phyloP scores from a whole-genome alignment of 1,140 invertebrate genomes.

The Argopecten irradians region DNA sequence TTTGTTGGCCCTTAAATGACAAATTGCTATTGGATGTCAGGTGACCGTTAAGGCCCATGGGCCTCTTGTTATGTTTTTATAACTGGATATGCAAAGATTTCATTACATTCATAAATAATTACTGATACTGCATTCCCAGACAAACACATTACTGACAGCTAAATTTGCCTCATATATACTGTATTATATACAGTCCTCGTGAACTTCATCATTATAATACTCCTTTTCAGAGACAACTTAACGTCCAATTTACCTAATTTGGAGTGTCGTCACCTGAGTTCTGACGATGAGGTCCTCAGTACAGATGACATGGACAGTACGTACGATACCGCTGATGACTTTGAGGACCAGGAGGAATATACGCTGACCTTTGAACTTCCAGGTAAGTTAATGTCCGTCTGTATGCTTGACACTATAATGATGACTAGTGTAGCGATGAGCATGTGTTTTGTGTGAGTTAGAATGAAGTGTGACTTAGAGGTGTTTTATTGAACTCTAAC shows the following conservation, averaged over 20 bases:
- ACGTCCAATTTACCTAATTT: conserved; percentile 48
- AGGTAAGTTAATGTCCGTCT: conserved; percentile 39
- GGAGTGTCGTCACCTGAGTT: conserved; percentile 50
- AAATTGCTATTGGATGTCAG: too few species aligned
- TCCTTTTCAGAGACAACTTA: conserved; percentile 41
- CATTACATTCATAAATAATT: too few species aligned
- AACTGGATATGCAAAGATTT: too few species aligned
- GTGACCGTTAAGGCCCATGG: too few species aligned
- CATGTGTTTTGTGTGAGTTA: not conserved
- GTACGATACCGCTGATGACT: conserved; percentile 52
- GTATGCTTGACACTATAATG: not conserved
- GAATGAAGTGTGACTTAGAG: not conserved
- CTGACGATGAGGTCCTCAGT: conserved; percentile 47
- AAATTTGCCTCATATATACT: too few species aligned
- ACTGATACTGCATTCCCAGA: too few species aligned
- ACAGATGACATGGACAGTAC: conserved; percentile 50
- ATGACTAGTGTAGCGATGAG: not conserved
- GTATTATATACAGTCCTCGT: too few species aligned
- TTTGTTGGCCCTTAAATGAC: too few species aligned
- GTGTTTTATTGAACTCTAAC: not conserved
- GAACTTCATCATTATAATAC: not conserved
- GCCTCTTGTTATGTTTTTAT: too few species aligned
- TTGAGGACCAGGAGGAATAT: conserved; percentile 46
- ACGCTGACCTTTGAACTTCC: conserved; percentile 51
- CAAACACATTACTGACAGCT: too few species aligned